These are phyloP conservation scores for Drymodes brunneopygia DNA, from an alignment of 2,113 vertebrate genomes.

Conservation along the genomic window DNA sequence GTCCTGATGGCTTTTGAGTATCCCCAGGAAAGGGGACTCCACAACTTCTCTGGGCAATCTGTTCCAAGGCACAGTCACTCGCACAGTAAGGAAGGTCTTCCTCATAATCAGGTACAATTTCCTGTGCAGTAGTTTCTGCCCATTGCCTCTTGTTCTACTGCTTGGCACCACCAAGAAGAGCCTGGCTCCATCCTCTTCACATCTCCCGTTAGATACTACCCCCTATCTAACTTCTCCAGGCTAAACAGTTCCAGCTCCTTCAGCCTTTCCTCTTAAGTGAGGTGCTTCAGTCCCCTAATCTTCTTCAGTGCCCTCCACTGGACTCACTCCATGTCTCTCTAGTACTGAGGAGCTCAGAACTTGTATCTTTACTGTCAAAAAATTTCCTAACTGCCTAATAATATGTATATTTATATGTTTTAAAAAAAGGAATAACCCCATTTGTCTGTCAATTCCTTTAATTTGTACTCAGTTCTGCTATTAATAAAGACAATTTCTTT, in stretches of 20 bases:
- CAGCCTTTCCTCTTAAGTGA: not conserved
- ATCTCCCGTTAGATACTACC: not conserved
- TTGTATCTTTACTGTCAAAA: not conserved
- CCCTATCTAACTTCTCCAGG: not conserved
- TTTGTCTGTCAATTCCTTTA: not conserved
- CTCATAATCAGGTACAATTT: not conserved
- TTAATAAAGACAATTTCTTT: not conserved
- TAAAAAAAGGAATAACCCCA: accelerated
- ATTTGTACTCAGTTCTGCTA: not conserved
- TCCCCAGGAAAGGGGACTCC: not conserved
- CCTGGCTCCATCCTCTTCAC: not conserved
- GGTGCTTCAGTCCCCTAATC: not conserved
- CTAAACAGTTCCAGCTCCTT: not conserved
- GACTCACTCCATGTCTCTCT: not conserved
- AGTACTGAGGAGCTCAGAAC: not conserved
- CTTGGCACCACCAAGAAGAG: not conserved
- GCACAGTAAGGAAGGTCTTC: not conserved
- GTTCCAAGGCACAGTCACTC: not conserved
- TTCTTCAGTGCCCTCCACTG: not conserved
- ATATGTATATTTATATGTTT: not conserved
- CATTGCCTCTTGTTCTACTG: not conserved
- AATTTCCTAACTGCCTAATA: not conserved
- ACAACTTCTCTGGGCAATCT: not conserved
- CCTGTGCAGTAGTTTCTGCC: not conserved
- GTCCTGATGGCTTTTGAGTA: not conserved